Base-by-base conservation (phyloP, 1,140 invertebrate genomes). In the Ips nitidus region DNA sequence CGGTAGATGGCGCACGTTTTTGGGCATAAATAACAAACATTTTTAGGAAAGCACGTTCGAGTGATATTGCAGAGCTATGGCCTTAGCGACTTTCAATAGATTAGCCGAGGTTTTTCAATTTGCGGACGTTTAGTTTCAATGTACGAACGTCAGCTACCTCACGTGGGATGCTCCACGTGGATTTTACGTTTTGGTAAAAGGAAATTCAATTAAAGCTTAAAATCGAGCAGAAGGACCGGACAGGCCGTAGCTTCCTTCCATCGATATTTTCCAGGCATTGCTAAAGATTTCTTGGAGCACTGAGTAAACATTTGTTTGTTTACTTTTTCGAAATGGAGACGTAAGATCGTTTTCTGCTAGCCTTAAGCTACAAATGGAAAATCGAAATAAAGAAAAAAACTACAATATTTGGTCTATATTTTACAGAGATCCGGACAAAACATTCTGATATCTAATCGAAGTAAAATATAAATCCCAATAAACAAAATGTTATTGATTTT, bases 11-110 rank as follows among this genome's bases (percentile, higher is more conserved):
- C 37, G 41, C 56, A 60, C 45, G 58, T 60, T 60, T 38, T 22
- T 36, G 38, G 41, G 41, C 57, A 68, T 68, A 68, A 68, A 68
- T 68, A 68, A 60, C 66, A 60, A 68, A 59, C 58, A 68, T 60
- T 68, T 68, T 68, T 37, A 60, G 53, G 42, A 39, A 22, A 55
- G 8, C 22, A 58, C 53, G 64, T 38, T 56, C 7, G n/a, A 56
- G 53, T 41, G 64, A 68, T 68, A 68, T 68, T 60, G 41, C 5
- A 52, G 36, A 58, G 53, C 64, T 57, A 58, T 38, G 64, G 64
- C 64, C 45, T 4, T 38, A 41, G 3, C 41, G 41, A 42, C 58
- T 38, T 42, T 42, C 37, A 2, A 2, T 8, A 56, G 1, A n/a
- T 22, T 38, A 37, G 1, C 8, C 6, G 37, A 56, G 37, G 47